These are phyloP conservation scores for Didymodactylos carnosus DNA, from an alignment of 2,888 invertebrate genomes.

Conservation along the genomic window DNA sequence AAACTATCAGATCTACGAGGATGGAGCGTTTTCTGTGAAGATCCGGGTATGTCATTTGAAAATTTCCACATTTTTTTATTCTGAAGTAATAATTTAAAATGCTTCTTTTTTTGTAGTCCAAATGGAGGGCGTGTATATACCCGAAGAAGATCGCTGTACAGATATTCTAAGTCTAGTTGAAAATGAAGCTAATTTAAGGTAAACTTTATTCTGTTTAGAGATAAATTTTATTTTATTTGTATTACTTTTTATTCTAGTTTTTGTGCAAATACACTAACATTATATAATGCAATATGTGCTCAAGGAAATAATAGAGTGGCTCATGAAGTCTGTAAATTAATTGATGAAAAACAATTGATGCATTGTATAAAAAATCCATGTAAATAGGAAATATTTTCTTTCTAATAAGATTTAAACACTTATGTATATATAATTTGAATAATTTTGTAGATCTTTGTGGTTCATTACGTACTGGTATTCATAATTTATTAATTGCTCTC, in stretches of 20 bases:
- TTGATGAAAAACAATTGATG: conserved; percentile 83
- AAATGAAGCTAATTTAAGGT: conserved; percentile 66
- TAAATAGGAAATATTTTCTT: conserved; percentile 21
- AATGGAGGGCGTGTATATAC: conserved; percentile 87
- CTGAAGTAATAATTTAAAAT: neutral
- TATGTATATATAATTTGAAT: too few species aligned
- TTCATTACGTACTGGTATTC: conserved; percentile 80
- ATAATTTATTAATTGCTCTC: conserved; percentile 79
- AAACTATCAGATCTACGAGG: conserved; percentile 89
- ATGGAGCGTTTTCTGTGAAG: conserved; percentile 97
- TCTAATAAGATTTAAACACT: neutral
- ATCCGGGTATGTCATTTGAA: conserved; percentile 42
- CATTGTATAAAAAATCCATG: conserved; percentile 87
- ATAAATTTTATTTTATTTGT: neutral
- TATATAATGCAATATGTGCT: conserved; percentile 89
- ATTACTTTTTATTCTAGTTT: conserved; percentile 44
- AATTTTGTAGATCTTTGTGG: conserved; percentile 49
- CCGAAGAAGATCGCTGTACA: conserved; percentile 90
- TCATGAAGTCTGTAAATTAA: conserved; percentile 80
- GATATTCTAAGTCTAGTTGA: conserved; percentile 90
- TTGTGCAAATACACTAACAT: conserved; percentile 77
- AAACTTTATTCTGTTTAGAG: conserved; percentile 18
- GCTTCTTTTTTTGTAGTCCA: conserved; percentile 43
- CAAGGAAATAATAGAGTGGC: conserved; percentile 93
- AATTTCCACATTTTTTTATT: too few species aligned